These are phyloP conservation scores for Hedychridium roseum DNA, from an alignment of 2,888 invertebrate species.

Conservation along the genomic window DNA sequence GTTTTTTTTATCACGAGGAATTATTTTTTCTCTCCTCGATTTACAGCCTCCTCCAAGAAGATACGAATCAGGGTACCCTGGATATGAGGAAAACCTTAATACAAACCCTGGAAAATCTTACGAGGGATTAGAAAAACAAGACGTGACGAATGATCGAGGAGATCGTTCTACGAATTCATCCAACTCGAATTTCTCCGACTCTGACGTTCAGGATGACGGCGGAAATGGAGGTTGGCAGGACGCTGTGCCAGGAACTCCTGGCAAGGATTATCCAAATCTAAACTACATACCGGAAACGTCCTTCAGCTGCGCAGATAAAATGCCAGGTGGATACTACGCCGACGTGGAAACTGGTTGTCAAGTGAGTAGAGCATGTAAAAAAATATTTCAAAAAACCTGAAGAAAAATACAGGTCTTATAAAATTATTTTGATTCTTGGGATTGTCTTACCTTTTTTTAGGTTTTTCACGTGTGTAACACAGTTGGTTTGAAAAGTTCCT, in stretches of 20 bases:
- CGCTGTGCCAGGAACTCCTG: conserved; percentile 63
- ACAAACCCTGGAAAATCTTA: conserved; percentile 12
- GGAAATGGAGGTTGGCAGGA: conserved; percentile 45
- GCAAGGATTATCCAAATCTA: conserved; percentile 64
- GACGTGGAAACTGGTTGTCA: conserved; percentile 65
- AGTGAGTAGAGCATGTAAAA: too few species aligned
- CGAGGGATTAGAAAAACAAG: conserved; percentile 11
- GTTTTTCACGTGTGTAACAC: conserved; percentile 67
- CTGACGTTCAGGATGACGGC: conserved; percentile 22
- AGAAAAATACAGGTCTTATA: too few species aligned
- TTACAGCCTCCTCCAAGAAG: not conserved
- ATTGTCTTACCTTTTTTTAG: conserved; percentile 41
- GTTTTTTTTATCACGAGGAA: too few species aligned
- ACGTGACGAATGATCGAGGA: conserved; percentile 15
- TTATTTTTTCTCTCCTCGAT: too few species aligned
- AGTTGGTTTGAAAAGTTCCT: conserved; percentile 64
- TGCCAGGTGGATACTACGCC: conserved; percentile 65
- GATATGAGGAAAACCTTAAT: too few species aligned
- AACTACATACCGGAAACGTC: conserved; percentile 61
- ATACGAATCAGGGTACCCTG: conserved; percentile 15
- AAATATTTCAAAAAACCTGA: not conserved
- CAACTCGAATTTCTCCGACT: conserved; percentile 10
- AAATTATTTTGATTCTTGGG: not conserved
- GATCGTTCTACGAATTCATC: conserved; percentile 5
- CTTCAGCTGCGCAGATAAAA: conserved; percentile 62